Evolutionary conservation across 2,113 vertebrate genomes (phyloP), one percentile per base, ranked within the genome.

Genomic region (Shinisaurus crocodilurus): DNA sequence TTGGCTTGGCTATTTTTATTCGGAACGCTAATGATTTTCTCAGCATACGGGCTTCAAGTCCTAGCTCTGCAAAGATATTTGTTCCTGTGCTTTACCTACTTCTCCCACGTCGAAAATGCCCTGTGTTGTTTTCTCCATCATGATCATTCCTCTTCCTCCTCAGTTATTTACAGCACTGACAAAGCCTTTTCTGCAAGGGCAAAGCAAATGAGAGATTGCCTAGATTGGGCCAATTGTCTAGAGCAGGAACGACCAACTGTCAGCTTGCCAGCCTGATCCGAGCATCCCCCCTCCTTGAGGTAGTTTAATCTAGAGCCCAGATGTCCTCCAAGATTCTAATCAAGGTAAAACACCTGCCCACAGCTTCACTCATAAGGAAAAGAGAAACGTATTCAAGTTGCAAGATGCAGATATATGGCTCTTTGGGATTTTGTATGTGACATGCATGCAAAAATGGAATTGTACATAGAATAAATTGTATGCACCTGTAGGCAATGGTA

Each of bases 1-100:
- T 97, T 97, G 90, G 81, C 82, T 92, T 40, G 85, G 72, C 70
- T 92, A 82, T 89, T 67, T 89, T 96, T 91, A 84, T 94, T 90
- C 45, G 70, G n/a, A 86, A 93, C 88, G 80, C 32, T 91, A 92
- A 94, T 16, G 0, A 3, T 80, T 90, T 92, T 86, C 23, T 90
- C 54, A 88, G 45, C 91, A 60, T 45, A 8, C 12, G 74, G 5
- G 50, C 91, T 87, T 91, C 75, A 91, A 90, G 5, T 40, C 86
- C 69, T 1, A 29, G 3, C 54, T 93, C 86, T 93, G 27, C 32
- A 72, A 92, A 69, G 54, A 83, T 75, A 25, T 90, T 93, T 72
- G 13, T 90, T 92, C 88, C 54, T 27, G 6, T 81, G 25, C 9
- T 93, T 88, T 92, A 16, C 1, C 84, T 37, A 37, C 85, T 3